phyloP scores from a whole-genome alignment of 2,888 invertebrate species.

The Cephus pulcher region DNA sequence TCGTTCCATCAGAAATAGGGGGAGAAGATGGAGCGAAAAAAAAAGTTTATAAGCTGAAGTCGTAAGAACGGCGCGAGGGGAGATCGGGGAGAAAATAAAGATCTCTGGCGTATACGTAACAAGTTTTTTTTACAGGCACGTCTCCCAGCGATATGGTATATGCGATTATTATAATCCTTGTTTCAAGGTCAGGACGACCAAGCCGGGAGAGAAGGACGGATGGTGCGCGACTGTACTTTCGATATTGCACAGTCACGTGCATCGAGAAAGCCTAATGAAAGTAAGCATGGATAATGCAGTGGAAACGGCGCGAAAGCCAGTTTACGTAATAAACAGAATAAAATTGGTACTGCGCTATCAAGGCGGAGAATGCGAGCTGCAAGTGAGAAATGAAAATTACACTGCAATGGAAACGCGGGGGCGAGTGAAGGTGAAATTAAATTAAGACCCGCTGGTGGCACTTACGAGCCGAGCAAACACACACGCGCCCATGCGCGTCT shows the following conservation, averaged over 20 bases:
- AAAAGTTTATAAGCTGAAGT: too few relatives aligned
- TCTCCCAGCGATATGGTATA: accelerated
- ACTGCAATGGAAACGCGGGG: not conserved
- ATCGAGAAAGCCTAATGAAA: not conserved
- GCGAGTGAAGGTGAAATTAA: not conserved
- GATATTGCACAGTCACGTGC: not conserved
- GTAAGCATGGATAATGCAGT: not conserved
- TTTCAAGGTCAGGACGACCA: not conserved
- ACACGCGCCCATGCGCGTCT: too few relatives aligned
- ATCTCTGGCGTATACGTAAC: too few relatives aligned
- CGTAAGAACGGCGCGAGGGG: too few relatives aligned
- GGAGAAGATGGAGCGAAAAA: too few relatives aligned
- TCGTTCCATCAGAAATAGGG: not conserved
- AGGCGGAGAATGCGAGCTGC: not conserved
- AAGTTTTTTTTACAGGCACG: too few relatives aligned
- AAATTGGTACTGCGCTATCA: not conserved
- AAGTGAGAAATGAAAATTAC: not conserved
- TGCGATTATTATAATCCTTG: too few relatives aligned
- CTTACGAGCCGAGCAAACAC: not conserved
- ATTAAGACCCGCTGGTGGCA: not conserved
- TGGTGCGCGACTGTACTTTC: too few relatives aligned
- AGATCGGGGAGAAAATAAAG: too few relatives aligned
- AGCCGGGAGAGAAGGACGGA: accelerated
- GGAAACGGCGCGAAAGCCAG: too few relatives aligned
- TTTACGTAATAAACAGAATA: not conserved